These are phyloP conservation scores for Gymnoscopelus braueri DNA, from an alignment of 2,797 vertebrate species.

Conservation along the genomic window DNA sequence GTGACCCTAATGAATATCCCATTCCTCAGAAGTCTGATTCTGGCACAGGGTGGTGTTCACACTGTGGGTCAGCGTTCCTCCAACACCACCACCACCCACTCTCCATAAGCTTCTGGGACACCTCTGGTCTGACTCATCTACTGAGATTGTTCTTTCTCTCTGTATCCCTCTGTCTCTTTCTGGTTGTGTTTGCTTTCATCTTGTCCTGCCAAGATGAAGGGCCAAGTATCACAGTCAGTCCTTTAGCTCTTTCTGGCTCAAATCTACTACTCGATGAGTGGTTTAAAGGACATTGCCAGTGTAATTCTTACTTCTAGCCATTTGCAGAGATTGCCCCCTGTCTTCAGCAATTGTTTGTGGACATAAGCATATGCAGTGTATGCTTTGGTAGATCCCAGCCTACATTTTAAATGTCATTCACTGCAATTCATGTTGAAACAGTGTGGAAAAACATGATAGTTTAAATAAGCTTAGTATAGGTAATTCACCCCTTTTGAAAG, in stretches of 20 bases:
- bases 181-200: constrained; percentile 53
- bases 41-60: background rate
- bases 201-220: constrained; percentile 42
- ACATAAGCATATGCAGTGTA: too few relatives aligned
- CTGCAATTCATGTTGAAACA: too few relatives aligned
- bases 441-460: too few relatives aligned
- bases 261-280: constrained; percentile 36
- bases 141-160: constrained; percentile 21
- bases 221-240: constrained; percentile 56
- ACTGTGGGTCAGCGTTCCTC: constrained; percentile 26
- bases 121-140: background rate
- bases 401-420: too few relatives aligned
- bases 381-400: too few relatives aligned
- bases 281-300: background rate
- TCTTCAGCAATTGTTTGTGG: too few relatives aligned
- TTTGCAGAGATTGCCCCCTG: too few relatives aligned
- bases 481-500: too few relatives aligned
- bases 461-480: too few relatives aligned
- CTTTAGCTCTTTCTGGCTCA: constrained; percentile 49
- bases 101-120: background rate
- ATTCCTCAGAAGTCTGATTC: constrained; percentile 30
- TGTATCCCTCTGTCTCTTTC: constrained; percentile 10
- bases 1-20: constrained; percentile 46
- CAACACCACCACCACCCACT: background rate
- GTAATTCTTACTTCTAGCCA: too few relatives aligned